A percentile compares a stretch with the other conserved stretches of the same genome.
Evolutionary conservation across 2,797 vertebrate species (phyloP).

Genomic region (Dryobates pubescens): DNA sequence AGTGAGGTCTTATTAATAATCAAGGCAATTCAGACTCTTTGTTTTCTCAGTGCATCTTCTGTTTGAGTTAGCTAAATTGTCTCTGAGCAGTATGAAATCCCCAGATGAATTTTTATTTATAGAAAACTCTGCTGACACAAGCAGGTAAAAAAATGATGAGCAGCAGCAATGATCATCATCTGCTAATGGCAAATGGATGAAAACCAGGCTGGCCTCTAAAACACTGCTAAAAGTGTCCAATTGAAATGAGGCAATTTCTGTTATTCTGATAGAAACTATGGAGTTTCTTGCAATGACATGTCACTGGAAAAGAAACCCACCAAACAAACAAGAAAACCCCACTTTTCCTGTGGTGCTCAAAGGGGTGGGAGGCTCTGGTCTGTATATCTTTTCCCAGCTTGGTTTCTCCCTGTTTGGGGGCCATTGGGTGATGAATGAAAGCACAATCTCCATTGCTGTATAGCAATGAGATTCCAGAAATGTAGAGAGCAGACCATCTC

Average conservation of each 20-base stretch:
- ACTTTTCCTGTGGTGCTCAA: fast-evolving
- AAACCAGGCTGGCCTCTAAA: neutral
- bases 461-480: too few species aligned
- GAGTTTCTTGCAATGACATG: neutral
- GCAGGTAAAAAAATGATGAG: neutral
- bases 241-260: neutral
- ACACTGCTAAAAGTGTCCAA: neutral
- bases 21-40: slow-evolving; percentile 12
- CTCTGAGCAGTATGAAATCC: neutral
- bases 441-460: too few species aligned
- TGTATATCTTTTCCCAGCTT: neutral
- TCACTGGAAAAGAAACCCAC: neutral
- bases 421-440: too few species aligned
- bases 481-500: too few species aligned
- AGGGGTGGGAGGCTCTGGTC: fast-evolving
- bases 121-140: neutral
- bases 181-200: neutral
- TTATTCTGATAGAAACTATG: neutral
- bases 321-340: neutral
- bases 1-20: slow-evolving; percentile 11
- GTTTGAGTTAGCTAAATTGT: neutral
- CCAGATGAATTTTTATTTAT: slow-evolving; percentile 9
- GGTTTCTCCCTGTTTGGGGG: too few species aligned
- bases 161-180: neutral
- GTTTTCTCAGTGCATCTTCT: neutral